Percentiles rank a stretch among this genome's conserved stretches.
Conservation (phyloP, 1,140 invertebrate genomes). For the Brachionus manjavacas region DNA sequence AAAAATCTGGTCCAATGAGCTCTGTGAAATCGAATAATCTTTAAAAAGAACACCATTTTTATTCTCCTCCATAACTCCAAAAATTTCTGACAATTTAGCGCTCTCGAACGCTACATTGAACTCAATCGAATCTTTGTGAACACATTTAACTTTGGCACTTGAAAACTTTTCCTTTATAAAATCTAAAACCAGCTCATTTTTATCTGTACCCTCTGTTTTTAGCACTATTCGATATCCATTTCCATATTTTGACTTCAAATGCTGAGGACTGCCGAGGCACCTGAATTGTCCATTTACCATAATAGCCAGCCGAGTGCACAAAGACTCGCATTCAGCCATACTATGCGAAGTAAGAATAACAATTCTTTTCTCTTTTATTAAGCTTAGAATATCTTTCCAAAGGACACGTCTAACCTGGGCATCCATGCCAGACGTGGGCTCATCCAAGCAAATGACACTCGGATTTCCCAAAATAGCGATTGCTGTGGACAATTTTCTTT, state of each 20-base stretch:
- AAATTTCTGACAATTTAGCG: slow-evolving; percentile 48
- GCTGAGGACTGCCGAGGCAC: slow-evolving; percentile 59
- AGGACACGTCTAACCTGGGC: slow-evolving; percentile 53
- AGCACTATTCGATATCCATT: slow-evolving; percentile 59
- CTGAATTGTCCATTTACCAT: slow-evolving; percentile 61
- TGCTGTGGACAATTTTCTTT: slow-evolving; percentile 58
- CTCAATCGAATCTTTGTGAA: slow-evolving; percentile 69
- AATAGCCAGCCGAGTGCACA: slow-evolving; percentile 59
- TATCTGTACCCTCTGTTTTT: not conserved
- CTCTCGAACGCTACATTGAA: slow-evolving; percentile 62
- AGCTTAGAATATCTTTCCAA: slow-evolving; percentile 53
- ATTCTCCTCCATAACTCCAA: slow-evolving; percentile 53
- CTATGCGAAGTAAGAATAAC: slow-evolving; percentile 46
- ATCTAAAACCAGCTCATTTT: slow-evolving; percentile 46
- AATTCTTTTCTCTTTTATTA: slow-evolving; percentile 33
- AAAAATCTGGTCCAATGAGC: slow-evolving; percentile 60
- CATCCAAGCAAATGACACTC: slow-evolving; percentile 44
- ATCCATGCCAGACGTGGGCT: slow-evolving; percentile 58
- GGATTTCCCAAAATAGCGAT: slow-evolving; percentile 58
- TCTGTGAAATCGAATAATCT: slow-evolving; percentile 60
- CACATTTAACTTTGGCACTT: slow-evolving; percentile 61
- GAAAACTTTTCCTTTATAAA: slow-evolving; percentile 50
- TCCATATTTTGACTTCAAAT: slow-evolving; percentile 57
- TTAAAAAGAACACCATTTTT: slow-evolving; percentile 55
- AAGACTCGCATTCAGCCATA: slow-evolving; percentile 62